A percentile compares a stretch with the other conserved stretches of the same genome.
Evolutionary conservation across 2,797 vertebrate genomes (phyloP).

Genomic region (Hydrophis major): DNA sequence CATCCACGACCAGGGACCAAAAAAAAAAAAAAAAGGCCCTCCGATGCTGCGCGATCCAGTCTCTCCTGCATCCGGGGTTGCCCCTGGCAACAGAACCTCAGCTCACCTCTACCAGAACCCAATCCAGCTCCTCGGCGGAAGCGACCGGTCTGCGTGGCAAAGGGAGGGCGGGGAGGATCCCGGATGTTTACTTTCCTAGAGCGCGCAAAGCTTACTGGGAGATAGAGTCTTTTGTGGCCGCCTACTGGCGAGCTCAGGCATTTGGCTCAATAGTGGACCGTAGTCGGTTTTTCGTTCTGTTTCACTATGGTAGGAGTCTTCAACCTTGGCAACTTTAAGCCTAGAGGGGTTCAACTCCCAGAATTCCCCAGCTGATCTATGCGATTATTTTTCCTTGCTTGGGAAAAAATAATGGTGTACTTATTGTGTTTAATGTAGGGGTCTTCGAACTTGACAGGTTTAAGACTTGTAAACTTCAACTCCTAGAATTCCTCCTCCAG

Average conservation of each 20-base stretch:
- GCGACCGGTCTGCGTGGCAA: slow-evolving; percentile 8
- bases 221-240: not conserved
- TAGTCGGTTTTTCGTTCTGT: not conserved
- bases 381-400: not conserved
- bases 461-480: too few relatives aligned
- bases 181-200: not conserved
- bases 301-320: too few relatives aligned
- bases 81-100: slow-evolving; percentile 19
- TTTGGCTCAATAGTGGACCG: not conserved
- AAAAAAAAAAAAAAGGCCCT: not conserved
- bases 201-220: not conserved
- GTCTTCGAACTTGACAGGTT: too few relatives aligned
- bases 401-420: not conserved
- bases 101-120: not conserved
- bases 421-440: not conserved
- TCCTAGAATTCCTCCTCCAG: too few relatives aligned
- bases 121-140: not conserved
- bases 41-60: not conserved
- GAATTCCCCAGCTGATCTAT: too few relatives aligned
- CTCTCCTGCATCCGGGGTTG: slow-evolving; percentile 13
- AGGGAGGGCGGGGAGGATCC: not conserved
- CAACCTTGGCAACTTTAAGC: too few relatives aligned
- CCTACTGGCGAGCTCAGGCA: not conserved
- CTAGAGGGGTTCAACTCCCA: too few relatives aligned
- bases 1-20: not conserved